Evolutionary conservation across 2,888 invertebrate species (phyloP), one percentile per base, ranked within the genome.

Genomic region (Xanthorhoe spadicearia): DNA sequence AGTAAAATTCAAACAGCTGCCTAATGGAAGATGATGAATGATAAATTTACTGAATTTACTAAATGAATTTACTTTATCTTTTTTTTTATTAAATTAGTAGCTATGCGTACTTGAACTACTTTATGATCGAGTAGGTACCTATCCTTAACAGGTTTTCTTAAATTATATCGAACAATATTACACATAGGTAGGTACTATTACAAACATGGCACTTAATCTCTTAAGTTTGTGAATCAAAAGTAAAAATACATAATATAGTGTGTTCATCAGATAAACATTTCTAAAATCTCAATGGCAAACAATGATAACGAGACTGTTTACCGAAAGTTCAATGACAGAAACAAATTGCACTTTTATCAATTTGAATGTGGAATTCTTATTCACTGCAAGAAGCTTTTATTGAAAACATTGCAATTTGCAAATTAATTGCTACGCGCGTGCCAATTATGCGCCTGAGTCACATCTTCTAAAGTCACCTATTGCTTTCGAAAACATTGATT

Each of bases 281-380:
- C 28, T 19, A 63, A 63, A 58, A 58, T 32, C n/a, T 17, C 55
- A 66, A 62, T 51, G 55, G 60, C 55, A 48, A 62, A 51, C 59
- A 67, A 63, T 57, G 63, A 52, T 60, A 63, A 60, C 49, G 60
- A 53, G 61, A 46, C 19, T 61, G 53, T 64, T 62, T 46, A 64
- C 61, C 15, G 43, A 48, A 68, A 61, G 50, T 54, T 57, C 38
- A 68, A 61, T 57, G 63, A 64, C 55, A 67, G 61, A 62, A 48
- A 32, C 10, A 64, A 58, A 60, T 64, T 49, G 46, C 55, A 68
- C 59, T 70, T 66, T 70, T 55, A 61, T 43, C n/a, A 66, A 68
- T 67, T 69, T 58, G 66, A 48, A 58, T 46, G 63, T 38, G 58
- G 59, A 68, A 70, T 69, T 58, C 46, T 64, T 69, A 69, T 74